Evolutionary conservation across 2,888 invertebrate species (phyloP).

Genomic region (Ethmia dodecea): DNA sequence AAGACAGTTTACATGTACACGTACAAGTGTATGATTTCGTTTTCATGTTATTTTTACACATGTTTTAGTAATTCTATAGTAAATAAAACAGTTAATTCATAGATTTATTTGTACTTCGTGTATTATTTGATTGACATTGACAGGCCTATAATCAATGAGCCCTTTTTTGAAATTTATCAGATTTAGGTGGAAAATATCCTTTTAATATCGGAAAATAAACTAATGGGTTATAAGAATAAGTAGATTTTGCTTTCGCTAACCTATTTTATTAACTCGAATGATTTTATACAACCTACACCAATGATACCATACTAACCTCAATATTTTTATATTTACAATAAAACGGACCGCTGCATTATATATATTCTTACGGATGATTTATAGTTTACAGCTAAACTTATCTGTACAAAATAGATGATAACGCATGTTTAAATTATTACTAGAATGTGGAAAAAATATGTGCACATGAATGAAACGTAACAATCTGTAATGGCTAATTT

Average conservation of each 20-base stretch:
- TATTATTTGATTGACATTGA: conserved; percentile 44
- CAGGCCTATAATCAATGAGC: conserved; percentile 51
- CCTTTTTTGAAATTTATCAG: conserved; percentile 24
- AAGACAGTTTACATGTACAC: conserved; percentile 27
- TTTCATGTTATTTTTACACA: too few relatives aligned
- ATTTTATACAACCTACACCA: background rate
- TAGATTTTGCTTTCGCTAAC: too few relatives aligned
- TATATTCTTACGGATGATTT: conserved; percentile 2
- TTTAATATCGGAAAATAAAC: too few relatives aligned
- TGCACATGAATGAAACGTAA: conserved; percentile 72
- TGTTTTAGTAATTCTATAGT: too few relatives aligned
- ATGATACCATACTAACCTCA: conserved; percentile 66
- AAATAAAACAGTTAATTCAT: too few relatives aligned
- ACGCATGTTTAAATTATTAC: conserved; percentile 19
- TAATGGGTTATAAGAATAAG: too few relatives aligned
- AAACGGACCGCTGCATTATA: conserved; percentile 26
- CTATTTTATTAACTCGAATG: too few relatives aligned
- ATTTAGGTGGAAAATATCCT: background rate
- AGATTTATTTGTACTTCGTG: too few relatives aligned
- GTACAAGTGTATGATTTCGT: too few relatives aligned
- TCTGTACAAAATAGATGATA: conserved; percentile 12
- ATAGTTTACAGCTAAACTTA: conserved; percentile 5
- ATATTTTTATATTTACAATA: conserved; percentile 47
- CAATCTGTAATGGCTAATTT: conserved; percentile 71
- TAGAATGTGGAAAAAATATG: conserved; percentile 33